Evolutionary conservation across 2,797 vertebrate species (phyloP), one percentile per base, ranked within the genome.

Genomic region (Gymnothorax javanicus): DNA sequence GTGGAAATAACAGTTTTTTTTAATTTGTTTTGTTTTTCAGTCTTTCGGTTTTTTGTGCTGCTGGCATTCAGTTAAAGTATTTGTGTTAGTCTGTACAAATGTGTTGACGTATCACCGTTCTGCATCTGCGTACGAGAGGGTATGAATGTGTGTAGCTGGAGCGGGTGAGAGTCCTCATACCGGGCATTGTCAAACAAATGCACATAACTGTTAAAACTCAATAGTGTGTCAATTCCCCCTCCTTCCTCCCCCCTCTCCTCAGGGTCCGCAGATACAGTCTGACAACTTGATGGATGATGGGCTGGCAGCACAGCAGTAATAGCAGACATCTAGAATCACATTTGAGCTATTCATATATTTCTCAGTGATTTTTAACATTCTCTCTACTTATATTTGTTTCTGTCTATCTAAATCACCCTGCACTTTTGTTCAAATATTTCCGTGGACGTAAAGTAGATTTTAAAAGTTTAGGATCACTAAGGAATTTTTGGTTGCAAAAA

Each of bases 241-340:
- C 87, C 91, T 90, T 52, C 20, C 89, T 89, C 59, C 43, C 52
- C 56, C 52, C 58, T 5, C 33, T 52, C 71, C 67, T 67, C 86
- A 50, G 81, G 79, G 83, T 27, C 73, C 86, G 11, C 62, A 87
- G 83, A 86, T 71, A 86, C 52, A 87, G 93, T 90, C 90, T 94
- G 94, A 92, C 90, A 90, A 73, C 85, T 89, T 94, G 95, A 96
- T 95, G 93, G 93, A 95, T 94, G 92, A 89, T 82, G 86, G 89
- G 89, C 90, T 93, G 92, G 92, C 91, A 92, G 89, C 88, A 89
- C 93, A 94, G 91, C 92, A 93, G 92, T 92, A 93, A 93, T 91
- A 91, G 91, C 92, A 92, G 92, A 94, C 92, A 92, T 89, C 89
- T 89, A 91, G 88, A 89, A 89, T 91, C 91, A 88, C 90, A 84